Evolutionary conservation across 2,888 invertebrate species (phyloP), one percentile per base, ranked within the genome.

Genomic region (Chymomyza procnemis): DNA sequence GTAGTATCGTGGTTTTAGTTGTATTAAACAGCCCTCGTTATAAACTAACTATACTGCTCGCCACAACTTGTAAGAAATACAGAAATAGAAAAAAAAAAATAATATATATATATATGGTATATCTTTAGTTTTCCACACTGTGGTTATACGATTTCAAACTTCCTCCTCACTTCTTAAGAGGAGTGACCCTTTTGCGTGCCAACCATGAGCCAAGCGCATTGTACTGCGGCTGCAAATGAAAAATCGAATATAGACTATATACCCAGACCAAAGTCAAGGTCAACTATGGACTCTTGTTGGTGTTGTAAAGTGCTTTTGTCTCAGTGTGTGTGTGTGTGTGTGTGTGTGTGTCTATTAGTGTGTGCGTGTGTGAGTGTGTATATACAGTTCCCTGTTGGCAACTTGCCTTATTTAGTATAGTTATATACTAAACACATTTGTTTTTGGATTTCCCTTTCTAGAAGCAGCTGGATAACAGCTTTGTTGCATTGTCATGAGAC

Each of bases 401-500:
- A 12, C 12, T 41, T 41, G 34, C 34, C 34, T 41, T 41, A 41
- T 3, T 41, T 41, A 41, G 34, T 12, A 41, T 26, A 8, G 0
- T 9, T 41, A 41, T 14, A 41, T 12, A 3, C n/a, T 12, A 41
- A 1, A 41, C 9, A 12, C 6, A 41, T 9, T 41, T 41, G 12
- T 41, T 41, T 9, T 41, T 41, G 34, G 34, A 12, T 41, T 12
- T 12, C 34, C 9, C 34, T 41, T 41, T 61, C 67, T 62, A 65
- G 54, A 61, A 63, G 63, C 64, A 75, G 69, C 18, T 48, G 65
- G 63, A 55, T 63, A 55, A 50, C 60, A 58, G 64, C 78, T 83
- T 75, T 81, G 83, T 81, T 75, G 75, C 81, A 85, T 80, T 80
- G 83, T 75, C 85, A 83, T 85, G 85, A 62, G 81, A 75, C 4